A percentile compares a stretch with the other conserved stretches of the same genome.
phyloP scores from a whole-genome alignment of 2,888 invertebrate species.

The Theodoxus fluviatilis region DNA sequence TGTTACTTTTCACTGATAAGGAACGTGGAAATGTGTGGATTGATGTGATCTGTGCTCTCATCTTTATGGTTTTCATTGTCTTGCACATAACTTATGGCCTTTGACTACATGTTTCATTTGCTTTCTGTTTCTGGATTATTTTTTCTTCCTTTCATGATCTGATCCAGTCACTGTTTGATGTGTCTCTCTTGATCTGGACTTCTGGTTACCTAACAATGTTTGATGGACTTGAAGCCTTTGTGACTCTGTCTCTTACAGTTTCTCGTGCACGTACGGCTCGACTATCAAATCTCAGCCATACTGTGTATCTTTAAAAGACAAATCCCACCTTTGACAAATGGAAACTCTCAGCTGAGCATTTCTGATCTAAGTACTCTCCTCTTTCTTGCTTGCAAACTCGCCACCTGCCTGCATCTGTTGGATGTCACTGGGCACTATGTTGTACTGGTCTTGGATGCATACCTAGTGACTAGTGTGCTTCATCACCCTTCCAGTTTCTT shows the following conservation, averaged over 20 bases:
- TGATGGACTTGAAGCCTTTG: not conserved
- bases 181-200: not conserved
- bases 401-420: too few species aligned
- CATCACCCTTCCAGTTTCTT: too few species aligned
- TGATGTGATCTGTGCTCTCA: too few species aligned
- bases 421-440: too few species aligned
- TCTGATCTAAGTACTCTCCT: too few species aligned
- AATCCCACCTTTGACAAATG: conserved; percentile 38
- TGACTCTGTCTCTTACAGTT: conserved; percentile 45
- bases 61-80: not conserved
- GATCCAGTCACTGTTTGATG: too few species aligned
- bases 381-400: too few species aligned
- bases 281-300: conserved; percentile 51
- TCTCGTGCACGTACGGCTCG: conserved; percentile 52
- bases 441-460: too few species aligned
- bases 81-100: not conserved
- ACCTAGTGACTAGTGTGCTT: too few species aligned
- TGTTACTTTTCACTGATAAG: too few species aligned
- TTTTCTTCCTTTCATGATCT: not conserved
- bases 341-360: too few species aligned
- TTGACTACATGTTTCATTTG: not conserved
- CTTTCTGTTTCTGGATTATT: not conserved
- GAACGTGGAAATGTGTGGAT: too few species aligned
- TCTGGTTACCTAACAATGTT: not conserved
- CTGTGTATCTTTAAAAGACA: conserved; percentile 49